Conservation (phyloP, 2,113 vertebrate genomes). For the Anseranas semipalmata region DNA sequence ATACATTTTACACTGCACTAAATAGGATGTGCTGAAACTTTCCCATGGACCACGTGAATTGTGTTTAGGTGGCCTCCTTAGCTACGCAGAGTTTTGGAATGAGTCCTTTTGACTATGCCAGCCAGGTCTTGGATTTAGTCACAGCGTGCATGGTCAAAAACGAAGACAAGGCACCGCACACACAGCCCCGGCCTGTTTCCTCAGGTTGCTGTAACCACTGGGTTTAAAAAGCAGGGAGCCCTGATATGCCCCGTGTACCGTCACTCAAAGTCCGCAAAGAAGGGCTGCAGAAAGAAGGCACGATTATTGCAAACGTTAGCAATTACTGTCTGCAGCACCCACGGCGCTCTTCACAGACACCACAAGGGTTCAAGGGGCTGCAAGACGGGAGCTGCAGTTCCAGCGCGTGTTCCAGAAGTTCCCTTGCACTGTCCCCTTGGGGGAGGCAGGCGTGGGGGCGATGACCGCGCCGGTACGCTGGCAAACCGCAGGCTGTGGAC, state of each 20-base stretch:
- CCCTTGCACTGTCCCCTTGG: not conserved
- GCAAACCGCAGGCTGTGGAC: not conserved
- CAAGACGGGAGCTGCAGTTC: not conserved
- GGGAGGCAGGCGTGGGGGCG: not conserved
- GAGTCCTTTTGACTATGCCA: not conserved
- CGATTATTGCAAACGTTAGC: rapidly evolving
- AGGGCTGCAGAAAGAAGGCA: not conserved
- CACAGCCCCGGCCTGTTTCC: not conserved
- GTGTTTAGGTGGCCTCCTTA: too few species aligned
- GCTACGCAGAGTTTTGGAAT: not conserved
- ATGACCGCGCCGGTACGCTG: rapidly evolving
- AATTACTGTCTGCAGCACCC: not conserved
- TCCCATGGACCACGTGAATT: not conserved
- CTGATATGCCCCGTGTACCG: rapidly evolving
- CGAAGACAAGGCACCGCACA: too few species aligned
- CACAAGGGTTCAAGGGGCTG: too few species aligned
- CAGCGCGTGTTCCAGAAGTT: too few species aligned
- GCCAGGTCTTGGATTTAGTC: not conserved
- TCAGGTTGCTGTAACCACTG: not conserved
- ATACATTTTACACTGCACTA: rapidly evolving
- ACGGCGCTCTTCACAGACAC: not conserved
- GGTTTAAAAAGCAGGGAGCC: not conserved
- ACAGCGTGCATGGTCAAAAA: not conserved
- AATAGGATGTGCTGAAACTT: not conserved
- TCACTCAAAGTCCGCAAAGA: not conserved